Percentiles rank a stretch among this genome's conserved stretches.
phyloP scores from a whole-genome alignment of 2,888 invertebrate genomes.

The Napeogenes sylphis region DNA sequence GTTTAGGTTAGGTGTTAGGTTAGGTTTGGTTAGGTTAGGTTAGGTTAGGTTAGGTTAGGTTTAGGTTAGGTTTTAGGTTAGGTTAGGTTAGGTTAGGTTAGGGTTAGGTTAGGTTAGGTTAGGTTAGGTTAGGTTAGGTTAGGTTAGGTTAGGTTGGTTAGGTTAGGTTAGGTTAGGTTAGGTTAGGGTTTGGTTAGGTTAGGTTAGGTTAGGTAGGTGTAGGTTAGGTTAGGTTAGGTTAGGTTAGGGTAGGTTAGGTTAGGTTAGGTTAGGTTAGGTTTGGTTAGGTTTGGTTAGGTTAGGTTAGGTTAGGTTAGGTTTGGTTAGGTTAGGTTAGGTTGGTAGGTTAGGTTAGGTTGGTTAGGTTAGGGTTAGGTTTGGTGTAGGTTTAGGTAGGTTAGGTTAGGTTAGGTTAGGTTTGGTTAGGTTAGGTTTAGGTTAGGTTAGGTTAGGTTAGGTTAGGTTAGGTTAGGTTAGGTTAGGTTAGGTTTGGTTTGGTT shows the following conservation, averaged over 20 bases:
- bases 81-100: constrained; percentile 31
- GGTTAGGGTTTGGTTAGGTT: constrained; percentile 36
- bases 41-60: constrained; percentile 29
- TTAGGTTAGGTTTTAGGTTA: constrained; percentile 29
- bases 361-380: constrained; percentile 24
- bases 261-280: constrained; percentile 33
- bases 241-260: too few species aligned
- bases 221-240: constrained; percentile 32
- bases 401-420: constrained; percentile 31
- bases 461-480: constrained; percentile 11
- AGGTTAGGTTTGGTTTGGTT: constrained; percentile 28
- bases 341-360: too few species aligned
- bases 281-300: constrained; percentile 34
- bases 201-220: constrained; percentile 34
- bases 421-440: constrained; percentile 30
- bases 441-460: constrained; percentile 30
- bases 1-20: constrained; percentile 33
- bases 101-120: constrained; percentile 32
- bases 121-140: constrained; percentile 31
- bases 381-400: constrained; percentile 29
- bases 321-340: constrained; percentile 31
- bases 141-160: constrained; percentile 30
- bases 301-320: constrained; percentile 35
- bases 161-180: constrained; percentile 31
- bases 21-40: constrained; percentile 34